A percentile compares a stretch with the other conserved stretches of the same genome.
These are phyloP conservation scores for Montipora efflorescens DNA, from an alignment of 64 coral and sea anemone species.

Conservation along the genomic window DNA sequence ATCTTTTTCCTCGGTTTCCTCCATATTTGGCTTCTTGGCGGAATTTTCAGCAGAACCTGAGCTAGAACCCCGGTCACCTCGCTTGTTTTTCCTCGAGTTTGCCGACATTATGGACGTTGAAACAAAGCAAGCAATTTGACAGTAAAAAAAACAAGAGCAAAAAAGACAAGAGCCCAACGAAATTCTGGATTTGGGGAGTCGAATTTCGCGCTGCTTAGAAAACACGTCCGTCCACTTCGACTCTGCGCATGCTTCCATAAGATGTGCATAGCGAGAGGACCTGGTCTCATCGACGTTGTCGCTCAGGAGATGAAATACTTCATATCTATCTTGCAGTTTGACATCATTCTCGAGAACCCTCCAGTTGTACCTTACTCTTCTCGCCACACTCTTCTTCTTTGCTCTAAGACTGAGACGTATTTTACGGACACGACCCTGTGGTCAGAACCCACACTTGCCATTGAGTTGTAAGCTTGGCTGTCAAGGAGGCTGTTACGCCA, in stretches of 20 bases:
- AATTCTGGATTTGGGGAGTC: too few species aligned
- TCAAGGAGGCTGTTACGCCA: slow-evolving; percentile 60
- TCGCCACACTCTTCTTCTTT: slow-evolving; percentile 13
- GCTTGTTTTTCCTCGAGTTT: too few species aligned
- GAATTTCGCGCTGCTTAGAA: too few species aligned
- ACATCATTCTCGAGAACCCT: slow-evolving; percentile 9
- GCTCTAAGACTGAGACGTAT: slow-evolving; percentile 48
- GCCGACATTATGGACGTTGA: too few species aligned
- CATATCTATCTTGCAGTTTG: slow-evolving; percentile 38
- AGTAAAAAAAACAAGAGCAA: too few species aligned
- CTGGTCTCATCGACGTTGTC: neutral
- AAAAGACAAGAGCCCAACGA: too few species aligned
- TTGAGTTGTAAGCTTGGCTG: slow-evolving; percentile 60
- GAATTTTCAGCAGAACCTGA: too few species aligned
- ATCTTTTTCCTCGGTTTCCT: too few species aligned
- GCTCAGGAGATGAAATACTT: neutral
- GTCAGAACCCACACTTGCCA: slow-evolving; percentile 49
- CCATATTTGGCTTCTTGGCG: too few species aligned
- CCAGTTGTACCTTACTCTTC: slow-evolving; percentile 44
- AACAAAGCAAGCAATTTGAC: too few species aligned
- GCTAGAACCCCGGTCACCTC: too few species aligned
- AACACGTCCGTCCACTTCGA: too few species aligned
- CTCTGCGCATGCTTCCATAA: neutral
- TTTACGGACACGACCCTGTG: slow-evolving; percentile 58
- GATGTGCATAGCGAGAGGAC: neutral